A percentile compares a stretch with the other conserved stretches of the same genome.
phyloP scores from a whole-genome alignment of 2,797 vertebrate genomes.

The Gouania willdenowi region DNA sequence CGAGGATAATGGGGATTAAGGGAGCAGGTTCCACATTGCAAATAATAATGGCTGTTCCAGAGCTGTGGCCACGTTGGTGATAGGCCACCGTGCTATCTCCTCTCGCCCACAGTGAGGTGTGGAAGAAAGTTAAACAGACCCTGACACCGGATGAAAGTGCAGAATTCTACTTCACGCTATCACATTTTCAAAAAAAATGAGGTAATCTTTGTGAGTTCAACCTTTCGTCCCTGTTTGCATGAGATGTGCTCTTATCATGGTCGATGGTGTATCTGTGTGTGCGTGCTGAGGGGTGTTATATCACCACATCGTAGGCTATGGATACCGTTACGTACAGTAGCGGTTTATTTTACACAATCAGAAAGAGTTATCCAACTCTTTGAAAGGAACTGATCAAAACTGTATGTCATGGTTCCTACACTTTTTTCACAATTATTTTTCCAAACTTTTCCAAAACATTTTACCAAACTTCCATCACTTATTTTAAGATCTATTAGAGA shows the following conservation, averaged over 20 bases:
- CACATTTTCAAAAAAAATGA: neutral
- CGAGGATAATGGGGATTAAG: slow-evolving; percentile 40
- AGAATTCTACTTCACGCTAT: slow-evolving; percentile 24
- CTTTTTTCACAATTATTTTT: too few relatives aligned
- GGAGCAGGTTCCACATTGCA: slow-evolving; percentile 31
- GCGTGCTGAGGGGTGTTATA: slow-evolving; percentile 55
- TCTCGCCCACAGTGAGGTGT: slow-evolving; percentile 15
- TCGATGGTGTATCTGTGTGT: slow-evolving; percentile 48
- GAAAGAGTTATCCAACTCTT: too few relatives aligned
- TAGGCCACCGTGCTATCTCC: slow-evolving; percentile 30
- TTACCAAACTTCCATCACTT: too few relatives aligned
- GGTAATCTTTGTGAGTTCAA: slow-evolving; percentile 14
- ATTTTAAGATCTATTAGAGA: too few relatives aligned
- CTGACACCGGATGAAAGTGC: slow-evolving; percentile 10
- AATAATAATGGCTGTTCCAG: slow-evolving; percentile 57
- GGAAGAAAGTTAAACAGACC: neutral
- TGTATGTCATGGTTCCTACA: too few relatives aligned
- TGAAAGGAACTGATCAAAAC: too few relatives aligned
- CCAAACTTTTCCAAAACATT: too few relatives aligned
- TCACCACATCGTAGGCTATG: slow-evolving; percentile 36
- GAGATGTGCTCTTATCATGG: slow-evolving; percentile 31
- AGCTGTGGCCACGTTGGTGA: slow-evolving; percentile 37
- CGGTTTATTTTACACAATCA: too few relatives aligned
- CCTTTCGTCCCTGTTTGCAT: slow-evolving; percentile 8
- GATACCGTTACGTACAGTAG: slow-evolving; percentile 18